Percentiles rank a stretch among this genome's conserved stretches.
phyloP scores from a whole-genome alignment of 2,888 invertebrate genomes.

The Drosophila paramelanica region DNA sequence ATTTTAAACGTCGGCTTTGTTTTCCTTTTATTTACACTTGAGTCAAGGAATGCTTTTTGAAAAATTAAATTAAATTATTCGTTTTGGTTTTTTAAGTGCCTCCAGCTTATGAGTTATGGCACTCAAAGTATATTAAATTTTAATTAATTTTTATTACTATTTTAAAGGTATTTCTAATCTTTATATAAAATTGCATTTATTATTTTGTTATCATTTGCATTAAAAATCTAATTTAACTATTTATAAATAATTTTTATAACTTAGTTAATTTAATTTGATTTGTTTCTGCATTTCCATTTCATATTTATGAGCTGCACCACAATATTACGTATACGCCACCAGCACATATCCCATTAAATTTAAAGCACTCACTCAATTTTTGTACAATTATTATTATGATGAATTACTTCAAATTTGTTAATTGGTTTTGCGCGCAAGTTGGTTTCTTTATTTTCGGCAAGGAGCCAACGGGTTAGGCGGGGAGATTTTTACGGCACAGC shows the following conservation, averaged over 20 bases:
- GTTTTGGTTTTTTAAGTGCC: background rate
- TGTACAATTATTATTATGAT: constrained; percentile 13
- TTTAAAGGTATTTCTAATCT: too few relatives aligned
- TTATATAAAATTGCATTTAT: background rate
- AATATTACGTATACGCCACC: constrained; percentile 55
- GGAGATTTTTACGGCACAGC: constrained; percentile 1
- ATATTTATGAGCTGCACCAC: background rate
- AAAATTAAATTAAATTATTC: background rate
- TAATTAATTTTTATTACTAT: background rate
- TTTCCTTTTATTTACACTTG: constrained; percentile 14
- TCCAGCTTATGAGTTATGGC: background rate
- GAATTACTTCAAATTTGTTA: constrained; percentile 47
- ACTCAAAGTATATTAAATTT: background rate
- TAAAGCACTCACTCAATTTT: constrained; percentile 14
- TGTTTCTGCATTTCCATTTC: background rate
- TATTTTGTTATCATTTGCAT: background rate
- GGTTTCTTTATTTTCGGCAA: constrained; percentile 10
- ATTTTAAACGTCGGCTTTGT: constrained; percentile 4
- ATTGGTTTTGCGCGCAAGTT: constrained; percentile 41
- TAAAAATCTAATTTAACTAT: background rate
- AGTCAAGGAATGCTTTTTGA: constrained; percentile 1
- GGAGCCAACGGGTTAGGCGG: constrained; percentile 2
- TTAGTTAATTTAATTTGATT: constrained; percentile 9
- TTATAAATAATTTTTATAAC: background rate
- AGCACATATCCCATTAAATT: constrained; percentile 15